Conservation (phyloP, 2,113 vertebrate genomes). For the Cebidichthys violaceus region DNA sequence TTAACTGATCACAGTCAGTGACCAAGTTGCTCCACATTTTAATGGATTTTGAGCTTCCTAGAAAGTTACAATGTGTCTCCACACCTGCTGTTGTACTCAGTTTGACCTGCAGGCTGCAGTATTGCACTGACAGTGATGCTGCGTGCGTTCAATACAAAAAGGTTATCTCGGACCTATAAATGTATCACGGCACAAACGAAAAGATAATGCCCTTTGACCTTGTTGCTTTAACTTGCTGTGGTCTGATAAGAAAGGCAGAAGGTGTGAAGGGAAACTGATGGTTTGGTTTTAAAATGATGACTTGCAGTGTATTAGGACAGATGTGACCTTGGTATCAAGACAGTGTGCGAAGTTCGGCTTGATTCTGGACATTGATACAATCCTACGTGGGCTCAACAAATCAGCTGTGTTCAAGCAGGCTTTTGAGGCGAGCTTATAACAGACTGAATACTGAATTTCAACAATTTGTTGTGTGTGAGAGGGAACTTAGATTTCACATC, state of each 20-base stretch:
- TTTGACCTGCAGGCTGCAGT: conserved; percentile 71
- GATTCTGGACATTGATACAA: neutral
- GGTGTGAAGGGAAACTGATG: neutral
- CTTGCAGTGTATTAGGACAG: neutral
- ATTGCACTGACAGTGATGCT: conserved; percentile 21
- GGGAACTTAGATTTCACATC: neutral
- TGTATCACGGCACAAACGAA: neutral
- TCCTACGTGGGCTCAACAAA: neutral
- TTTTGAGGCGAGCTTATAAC: too few relatives aligned
- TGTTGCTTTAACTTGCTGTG: neutral
- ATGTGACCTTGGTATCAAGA: neutral
- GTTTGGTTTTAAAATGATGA: neutral
- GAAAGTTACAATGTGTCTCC: neutral
- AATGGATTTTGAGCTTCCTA: neutral
- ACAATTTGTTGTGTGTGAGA: conserved; percentile 3
- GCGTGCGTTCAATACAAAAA: neutral
- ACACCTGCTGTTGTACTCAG: conserved; percentile 30
- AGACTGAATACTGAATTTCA: conserved; percentile 13
- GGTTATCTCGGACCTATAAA: neutral
- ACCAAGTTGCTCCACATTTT: neutral
- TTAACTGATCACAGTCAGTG: neutral
- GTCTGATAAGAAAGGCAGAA: neutral
- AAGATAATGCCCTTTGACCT: neutral
- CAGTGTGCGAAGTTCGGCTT: neutral
- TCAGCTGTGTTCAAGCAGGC: neutral